phyloP scores from a whole-genome alignment of 2,113 vertebrate genomes.

The Rhadina sibilatrix region DNA sequence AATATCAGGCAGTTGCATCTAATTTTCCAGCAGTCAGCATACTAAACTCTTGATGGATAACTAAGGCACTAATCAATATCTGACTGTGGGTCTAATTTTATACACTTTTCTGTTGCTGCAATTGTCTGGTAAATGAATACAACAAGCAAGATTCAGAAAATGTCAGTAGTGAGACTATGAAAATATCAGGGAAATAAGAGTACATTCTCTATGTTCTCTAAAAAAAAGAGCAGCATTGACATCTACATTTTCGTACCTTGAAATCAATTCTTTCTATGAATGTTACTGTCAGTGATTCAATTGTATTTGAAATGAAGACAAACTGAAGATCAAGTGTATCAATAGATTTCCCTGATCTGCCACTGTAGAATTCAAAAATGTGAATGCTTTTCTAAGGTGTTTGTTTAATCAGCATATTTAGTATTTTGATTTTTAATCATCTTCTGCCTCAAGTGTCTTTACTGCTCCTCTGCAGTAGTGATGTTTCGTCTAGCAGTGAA shows the following conservation, averaged over 20 bases:
- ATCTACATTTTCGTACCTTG: neutral
- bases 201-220: neutral
- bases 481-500: neutral
- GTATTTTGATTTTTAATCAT: neutral
- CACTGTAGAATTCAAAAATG: neutral
- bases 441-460: neutral
- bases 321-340: neutral
- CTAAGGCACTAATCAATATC: conserved; percentile 44
- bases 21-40: conserved; percentile 42
- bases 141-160: neutral
- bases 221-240: neutral
- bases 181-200: neutral
- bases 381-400: neutral
- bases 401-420: neutral
- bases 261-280: neutral
- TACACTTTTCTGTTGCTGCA: neutral
- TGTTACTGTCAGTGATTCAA: neutral
- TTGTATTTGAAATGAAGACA: neutral
- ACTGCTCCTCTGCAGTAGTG: neutral
- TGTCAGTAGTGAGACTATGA: neutral
- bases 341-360: neutral
- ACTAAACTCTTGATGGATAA: conserved; percentile 39
- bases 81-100: conserved; percentile 14
- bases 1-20: conserved; percentile 40
- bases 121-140: neutral